Evolutionary conservation across 2,113 vertebrate species (phyloP).

Genomic region (Pachyramphus minor): DNA sequence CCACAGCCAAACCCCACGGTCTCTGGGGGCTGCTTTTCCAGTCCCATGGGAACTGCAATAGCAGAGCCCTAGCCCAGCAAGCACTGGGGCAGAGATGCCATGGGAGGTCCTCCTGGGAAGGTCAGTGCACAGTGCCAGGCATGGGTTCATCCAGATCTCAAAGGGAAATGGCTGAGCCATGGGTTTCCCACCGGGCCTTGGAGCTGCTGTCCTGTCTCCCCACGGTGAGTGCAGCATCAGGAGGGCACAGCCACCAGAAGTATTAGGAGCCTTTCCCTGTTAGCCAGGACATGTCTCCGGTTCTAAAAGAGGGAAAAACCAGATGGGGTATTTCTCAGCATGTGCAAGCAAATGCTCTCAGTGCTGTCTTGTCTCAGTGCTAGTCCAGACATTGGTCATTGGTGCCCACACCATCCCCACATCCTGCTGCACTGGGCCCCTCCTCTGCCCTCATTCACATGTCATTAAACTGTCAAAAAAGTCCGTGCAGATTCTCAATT

Average conservation of each 20-base stretch:
- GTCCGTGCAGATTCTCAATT: not conserved
- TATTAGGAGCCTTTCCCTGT: constrained; percentile 71
- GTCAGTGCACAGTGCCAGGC: not conserved
- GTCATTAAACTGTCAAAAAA: not conserved
- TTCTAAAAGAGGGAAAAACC: constrained; percentile 32
- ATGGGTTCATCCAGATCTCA: not conserved
- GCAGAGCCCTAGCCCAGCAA: not conserved
- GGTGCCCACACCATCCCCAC: not conserved
- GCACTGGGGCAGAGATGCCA: not conserved
- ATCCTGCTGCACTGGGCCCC: not conserved
- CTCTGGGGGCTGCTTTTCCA: not conserved
- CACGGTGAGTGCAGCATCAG: rapidly evolving
- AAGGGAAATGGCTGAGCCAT: not conserved
- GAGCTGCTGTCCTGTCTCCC: not conserved
- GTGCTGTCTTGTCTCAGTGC: not conserved
- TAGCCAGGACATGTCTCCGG: constrained; percentile 73
- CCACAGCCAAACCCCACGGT: not conserved
- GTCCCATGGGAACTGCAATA: not conserved
- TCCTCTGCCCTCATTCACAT: not conserved
- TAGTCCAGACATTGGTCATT: rapidly evolving
- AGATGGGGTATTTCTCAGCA: not conserved
- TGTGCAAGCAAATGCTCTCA: rapidly evolving
- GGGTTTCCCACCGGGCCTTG: rapidly evolving
- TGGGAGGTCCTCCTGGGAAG: not conserved
- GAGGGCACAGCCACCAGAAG: not conserved